phyloP scores from a whole-genome alignment of 2,113 vertebrate genomes.

The Pelecanus crispus region DNA sequence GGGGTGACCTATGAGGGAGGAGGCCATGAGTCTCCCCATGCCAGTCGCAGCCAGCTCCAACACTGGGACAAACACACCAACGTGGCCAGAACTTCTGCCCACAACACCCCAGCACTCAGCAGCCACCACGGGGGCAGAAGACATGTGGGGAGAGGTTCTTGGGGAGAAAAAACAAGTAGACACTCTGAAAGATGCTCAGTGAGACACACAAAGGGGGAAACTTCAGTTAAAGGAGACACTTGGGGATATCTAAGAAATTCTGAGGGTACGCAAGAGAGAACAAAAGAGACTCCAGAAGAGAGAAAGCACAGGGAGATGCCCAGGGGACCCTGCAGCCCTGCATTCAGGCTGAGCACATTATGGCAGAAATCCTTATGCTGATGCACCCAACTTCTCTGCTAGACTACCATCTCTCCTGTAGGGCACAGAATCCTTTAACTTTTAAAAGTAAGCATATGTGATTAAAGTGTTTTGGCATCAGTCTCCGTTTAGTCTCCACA shows the following conservation, averaged over 20 bases:
- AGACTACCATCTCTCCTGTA: neutral
- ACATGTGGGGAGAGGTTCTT: fast-evolving
- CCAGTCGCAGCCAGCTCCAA: neutral
- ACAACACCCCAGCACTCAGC: neutral
- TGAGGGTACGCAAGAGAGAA: neutral
- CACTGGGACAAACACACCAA: neutral
- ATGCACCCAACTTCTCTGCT: neutral
- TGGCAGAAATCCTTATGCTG: neutral
- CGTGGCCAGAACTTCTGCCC: neutral
- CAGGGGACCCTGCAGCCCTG: neutral
- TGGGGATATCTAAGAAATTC: neutral
- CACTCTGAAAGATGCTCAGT: neutral
- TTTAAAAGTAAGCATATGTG: neutral
- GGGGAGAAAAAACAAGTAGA: neutral
- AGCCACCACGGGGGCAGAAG: neutral
- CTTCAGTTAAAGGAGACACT: neutral
- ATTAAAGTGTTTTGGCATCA: neutral
- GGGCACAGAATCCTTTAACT: neutral
- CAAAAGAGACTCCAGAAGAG: neutral
- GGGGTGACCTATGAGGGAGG: neutral
- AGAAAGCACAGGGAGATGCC: neutral
- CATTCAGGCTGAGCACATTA: neutral
- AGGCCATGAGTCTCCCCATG: neutral
- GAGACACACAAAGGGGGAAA: neutral
- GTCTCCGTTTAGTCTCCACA: neutral